phyloP scores from a whole-genome alignment of 2,113 vertebrate species.

The Oenanthe melanoleuca region DNA sequence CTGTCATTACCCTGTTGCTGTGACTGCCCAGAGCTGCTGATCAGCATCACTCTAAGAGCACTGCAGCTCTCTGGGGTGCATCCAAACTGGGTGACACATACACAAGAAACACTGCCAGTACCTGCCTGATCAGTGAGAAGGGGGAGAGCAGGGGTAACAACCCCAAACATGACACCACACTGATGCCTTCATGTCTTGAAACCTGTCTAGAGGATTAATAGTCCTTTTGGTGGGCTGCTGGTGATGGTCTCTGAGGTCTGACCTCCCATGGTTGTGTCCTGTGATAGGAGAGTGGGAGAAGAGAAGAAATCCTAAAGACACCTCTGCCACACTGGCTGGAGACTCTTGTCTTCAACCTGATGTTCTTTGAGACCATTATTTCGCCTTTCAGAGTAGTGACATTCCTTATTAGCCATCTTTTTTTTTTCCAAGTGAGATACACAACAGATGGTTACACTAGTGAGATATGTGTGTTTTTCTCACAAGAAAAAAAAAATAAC shows the following conservation, averaged over 20 bases:
- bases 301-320: background rate
- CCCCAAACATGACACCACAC: background rate
- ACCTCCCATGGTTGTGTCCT: background rate
- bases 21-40: background rate
- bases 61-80: background rate
- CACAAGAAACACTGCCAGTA: too few relatives aligned
- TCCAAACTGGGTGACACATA: background rate
- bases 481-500: background rate
- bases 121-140: background rate
- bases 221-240: rapidly evolving
- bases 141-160: background rate
- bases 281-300: background rate
- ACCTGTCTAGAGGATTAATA: background rate
- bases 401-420: background rate
- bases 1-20: rapidly evolving
- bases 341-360: background rate
- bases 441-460: background rate
- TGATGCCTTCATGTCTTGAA: background rate
- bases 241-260: background rate
- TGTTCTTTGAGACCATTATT: background rate
- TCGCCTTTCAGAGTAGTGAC: background rate
- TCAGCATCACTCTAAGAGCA: rapidly evolving
- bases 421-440: background rate
- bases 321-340: background rate
- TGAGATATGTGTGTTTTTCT: background rate